A percentile compares a stretch with the other conserved stretches of the same genome.
Evolutionary conservation across 2,888 invertebrate genomes (phyloP).

Genomic region (Conchocele bisecta): DNA sequence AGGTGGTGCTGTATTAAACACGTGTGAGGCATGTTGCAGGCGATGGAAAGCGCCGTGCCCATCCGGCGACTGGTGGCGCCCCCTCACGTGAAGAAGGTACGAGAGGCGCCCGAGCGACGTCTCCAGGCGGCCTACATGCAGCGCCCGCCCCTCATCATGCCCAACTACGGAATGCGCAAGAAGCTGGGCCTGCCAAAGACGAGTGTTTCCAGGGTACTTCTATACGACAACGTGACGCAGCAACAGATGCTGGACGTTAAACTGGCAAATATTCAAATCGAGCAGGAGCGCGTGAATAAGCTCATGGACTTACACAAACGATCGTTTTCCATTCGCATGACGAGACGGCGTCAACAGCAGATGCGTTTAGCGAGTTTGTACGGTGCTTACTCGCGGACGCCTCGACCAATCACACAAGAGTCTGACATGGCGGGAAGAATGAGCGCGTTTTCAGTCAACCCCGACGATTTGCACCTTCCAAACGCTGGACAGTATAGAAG

Average conservation of each 20-base stretch:
- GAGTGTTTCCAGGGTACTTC: slow-evolving; percentile 72
- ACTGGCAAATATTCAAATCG: slow-evolving; percentile 67
- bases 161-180: slow-evolving; percentile 74
- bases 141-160: slow-evolving; percentile 72
- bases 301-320: slow-evolving; percentile 68
- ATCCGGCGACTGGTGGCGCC: neutral
- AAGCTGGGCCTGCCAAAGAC: slow-evolving; percentile 70
- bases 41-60: too few relatives aligned
- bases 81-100: neutral
- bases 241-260: slow-evolving; percentile 76
- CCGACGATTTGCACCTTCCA: slow-evolving; percentile 50
- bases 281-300: slow-evolving; percentile 60
- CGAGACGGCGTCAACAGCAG: slow-evolving; percentile 36
- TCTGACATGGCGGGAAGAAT: neutral
- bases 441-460: slow-evolving; percentile 14
- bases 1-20: too few relatives aligned
- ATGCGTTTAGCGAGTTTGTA: neutral
- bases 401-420: slow-evolving; percentile 6
- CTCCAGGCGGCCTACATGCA: slow-evolving; percentile 68
- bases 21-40: too few relatives aligned
- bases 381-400: neutral
- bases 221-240: slow-evolving; percentile 78
- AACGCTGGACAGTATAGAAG: slow-evolving; percentile 38
- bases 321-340: slow-evolving; percentile 56
- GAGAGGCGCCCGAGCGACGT: slow-evolving; percentile 7